These are phyloP conservation scores for Tethya wilhelma DNA, from an alignment of 37 sponge, comb jelly and placozoan genomes.

Conservation along the genomic window DNA sequence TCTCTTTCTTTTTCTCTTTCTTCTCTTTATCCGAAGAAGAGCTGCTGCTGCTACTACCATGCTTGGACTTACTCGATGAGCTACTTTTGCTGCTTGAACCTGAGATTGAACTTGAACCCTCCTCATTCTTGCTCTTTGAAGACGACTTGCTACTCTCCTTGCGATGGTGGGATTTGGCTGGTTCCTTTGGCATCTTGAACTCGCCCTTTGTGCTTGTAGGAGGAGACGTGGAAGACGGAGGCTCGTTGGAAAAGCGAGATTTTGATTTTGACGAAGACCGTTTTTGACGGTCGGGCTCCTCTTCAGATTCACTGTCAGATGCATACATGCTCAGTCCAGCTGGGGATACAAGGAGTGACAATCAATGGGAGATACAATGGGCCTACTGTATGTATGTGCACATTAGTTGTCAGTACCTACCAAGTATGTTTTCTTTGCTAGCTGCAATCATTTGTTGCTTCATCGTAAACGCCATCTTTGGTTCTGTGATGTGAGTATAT, in stretches of 20 bases:
- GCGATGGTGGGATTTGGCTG: neutral
- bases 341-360: slow-evolving; percentile 3
- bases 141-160: no score
- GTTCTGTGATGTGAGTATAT: no score
- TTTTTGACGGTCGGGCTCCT: neutral
- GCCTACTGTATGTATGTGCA: no score
- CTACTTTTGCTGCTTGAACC: neutral
- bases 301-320: slow-evolving; percentile 45
- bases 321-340: slow-evolving; percentile 43
- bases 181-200: neutral
- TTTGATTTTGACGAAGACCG: no score
- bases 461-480: neutral
- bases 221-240: neutral
- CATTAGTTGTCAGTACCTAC: no score
- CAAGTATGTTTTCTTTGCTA: no score
- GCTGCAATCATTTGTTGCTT: no score
- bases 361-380: no score
- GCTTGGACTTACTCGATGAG: neutral
- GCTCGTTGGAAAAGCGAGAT: neutral
- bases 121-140: no score
- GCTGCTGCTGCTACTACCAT: neutral
- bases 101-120: neutral
- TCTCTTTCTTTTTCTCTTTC: neutral
- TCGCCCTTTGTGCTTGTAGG: neutral
- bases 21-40: neutral